phyloP scores from a whole-genome alignment of 2,888 invertebrate genomes.

The Tachina lurida region DNA sequence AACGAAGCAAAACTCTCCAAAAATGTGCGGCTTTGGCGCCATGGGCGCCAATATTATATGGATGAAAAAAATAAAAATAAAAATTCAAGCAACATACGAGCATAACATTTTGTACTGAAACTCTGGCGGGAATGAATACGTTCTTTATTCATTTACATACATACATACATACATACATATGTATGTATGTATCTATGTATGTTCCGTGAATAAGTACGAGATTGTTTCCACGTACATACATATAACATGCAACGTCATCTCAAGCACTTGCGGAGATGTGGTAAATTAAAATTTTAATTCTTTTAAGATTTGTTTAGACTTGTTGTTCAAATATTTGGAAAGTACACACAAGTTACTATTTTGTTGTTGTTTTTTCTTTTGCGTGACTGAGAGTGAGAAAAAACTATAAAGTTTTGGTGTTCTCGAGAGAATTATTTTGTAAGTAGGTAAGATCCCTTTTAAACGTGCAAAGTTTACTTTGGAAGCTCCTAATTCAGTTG shows the following conservation, averaged over 20 bases:
- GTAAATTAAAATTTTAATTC: constrained; percentile 65
- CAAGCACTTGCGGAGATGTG: constrained; percentile 66
- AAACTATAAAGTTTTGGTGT: neutral
- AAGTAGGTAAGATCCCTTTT: too few species aligned
- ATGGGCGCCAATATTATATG: constrained; percentile 70
- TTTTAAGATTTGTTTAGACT: constrained; percentile 40
- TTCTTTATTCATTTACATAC: neutral
- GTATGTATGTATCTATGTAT: too few species aligned
- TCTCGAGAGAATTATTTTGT: too few species aligned
- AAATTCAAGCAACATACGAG: constrained; percentile 42
- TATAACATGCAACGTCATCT: constrained; percentile 57
- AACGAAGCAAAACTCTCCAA: constrained; percentile 74
- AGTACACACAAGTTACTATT: constrained; percentile 25
- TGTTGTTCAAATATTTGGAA: constrained; percentile 55
- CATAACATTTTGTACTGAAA: constrained; percentile 8
- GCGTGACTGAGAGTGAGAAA: neutral
- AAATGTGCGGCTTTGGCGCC: constrained; percentile 69
- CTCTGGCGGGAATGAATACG: constrained; percentile 10
- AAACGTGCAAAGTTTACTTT: too few species aligned
- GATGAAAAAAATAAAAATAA: constrained; percentile 51
- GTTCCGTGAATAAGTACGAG: too few species aligned
- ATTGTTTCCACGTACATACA: neutral
- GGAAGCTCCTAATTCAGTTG: too few species aligned
- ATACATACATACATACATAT: neutral
- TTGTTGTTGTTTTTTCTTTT: neutral